These are phyloP conservation scores for Dipodomys merriami DNA, from an alignment of 2,113 vertebrate genomes.

Conservation along the genomic window DNA sequence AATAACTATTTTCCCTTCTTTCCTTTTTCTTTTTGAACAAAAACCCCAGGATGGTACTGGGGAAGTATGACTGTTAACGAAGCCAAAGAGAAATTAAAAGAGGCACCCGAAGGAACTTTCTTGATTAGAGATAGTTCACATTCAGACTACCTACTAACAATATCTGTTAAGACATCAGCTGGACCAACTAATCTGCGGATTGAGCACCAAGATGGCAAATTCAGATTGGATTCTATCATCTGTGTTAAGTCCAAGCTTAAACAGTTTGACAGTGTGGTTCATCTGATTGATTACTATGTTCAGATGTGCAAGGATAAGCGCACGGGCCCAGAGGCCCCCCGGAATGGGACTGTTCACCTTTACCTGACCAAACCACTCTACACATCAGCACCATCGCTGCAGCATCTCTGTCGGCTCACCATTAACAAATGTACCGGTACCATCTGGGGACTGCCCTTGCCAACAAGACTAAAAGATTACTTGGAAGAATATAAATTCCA, in stretches of 20 bases:
- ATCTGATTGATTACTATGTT: slow-evolving; percentile 96
- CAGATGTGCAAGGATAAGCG: slow-evolving; percentile 91
- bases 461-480: slow-evolving; percentile 95
- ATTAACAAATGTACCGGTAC: slow-evolving; percentile 92
- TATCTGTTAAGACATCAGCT: slow-evolving; percentile 96
- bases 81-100: slow-evolving; percentile 95
- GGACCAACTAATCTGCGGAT: slow-evolving; percentile 98
- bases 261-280: slow-evolving; percentile 97
- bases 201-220: slow-evolving; percentile 95
- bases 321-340: slow-evolving; percentile 82
- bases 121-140: slow-evolving; percentile 97
- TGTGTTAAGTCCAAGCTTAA: slow-evolving; percentile 95
- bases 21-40: slow-evolving; percentile 76
- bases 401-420: slow-evolving; percentile 93
- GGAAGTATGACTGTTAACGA: slow-evolving; percentile 94
- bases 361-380: slow-evolving; percentile 96
- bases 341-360: slow-evolving; percentile 94
- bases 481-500: slow-evolving; percentile 95
- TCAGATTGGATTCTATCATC: slow-evolving; percentile 97
- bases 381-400: slow-evolving; percentile 89
- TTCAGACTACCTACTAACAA: slow-evolving; percentile 95
- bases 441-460: slow-evolving; percentile 93
- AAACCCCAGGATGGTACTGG: slow-evolving; percentile 96
- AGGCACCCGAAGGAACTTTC: slow-evolving; percentile 94
- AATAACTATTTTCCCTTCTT: slow-evolving; percentile 67